Evolutionary conservation across 1,140 invertebrate species (phyloP).

Genomic region (Bombus soroeensis): DNA sequence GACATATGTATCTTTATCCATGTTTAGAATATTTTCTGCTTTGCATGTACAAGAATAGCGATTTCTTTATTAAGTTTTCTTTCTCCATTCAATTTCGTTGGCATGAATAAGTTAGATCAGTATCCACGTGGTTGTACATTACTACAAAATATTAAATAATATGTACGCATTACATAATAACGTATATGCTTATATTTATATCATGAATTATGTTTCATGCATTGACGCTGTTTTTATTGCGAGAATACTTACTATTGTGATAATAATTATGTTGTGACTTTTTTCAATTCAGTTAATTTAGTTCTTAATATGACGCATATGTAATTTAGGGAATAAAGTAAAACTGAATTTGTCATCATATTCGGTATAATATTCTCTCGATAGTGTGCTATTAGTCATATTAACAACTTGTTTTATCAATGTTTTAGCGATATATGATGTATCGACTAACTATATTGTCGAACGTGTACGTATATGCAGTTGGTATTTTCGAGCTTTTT

Average conservation of each 20-base stretch:
- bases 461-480: not conserved
- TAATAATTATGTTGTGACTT: not conserved
- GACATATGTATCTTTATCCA: not conserved
- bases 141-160: slow-evolving; percentile 4
- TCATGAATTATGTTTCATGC: not conserved
- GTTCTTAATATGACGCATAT: not conserved
- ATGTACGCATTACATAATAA: not conserved
- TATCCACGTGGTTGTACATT: not conserved
- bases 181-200: not conserved
- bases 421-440: not conserved
- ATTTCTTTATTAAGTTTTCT: not conserved
- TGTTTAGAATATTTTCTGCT: not conserved
- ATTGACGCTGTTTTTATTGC: not conserved
- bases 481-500: slow-evolving; percentile 7
- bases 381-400: slow-evolving; percentile 17
- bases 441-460: slow-evolving; percentile 3
- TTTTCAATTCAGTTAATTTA: not conserved
- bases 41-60: not conserved
- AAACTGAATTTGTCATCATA: not conserved
- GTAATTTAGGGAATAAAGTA: not conserved
- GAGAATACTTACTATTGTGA: not conserved
- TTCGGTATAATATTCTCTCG: not conserved
- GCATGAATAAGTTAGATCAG: not conserved
- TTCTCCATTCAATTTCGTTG: slow-evolving; percentile 2
- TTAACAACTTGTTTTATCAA: slow-evolving; percentile 3